These are phyloP conservation scores for Acanthurus tractus DNA, from an alignment of 2,797 vertebrate genomes.

Conservation along the genomic window DNA sequence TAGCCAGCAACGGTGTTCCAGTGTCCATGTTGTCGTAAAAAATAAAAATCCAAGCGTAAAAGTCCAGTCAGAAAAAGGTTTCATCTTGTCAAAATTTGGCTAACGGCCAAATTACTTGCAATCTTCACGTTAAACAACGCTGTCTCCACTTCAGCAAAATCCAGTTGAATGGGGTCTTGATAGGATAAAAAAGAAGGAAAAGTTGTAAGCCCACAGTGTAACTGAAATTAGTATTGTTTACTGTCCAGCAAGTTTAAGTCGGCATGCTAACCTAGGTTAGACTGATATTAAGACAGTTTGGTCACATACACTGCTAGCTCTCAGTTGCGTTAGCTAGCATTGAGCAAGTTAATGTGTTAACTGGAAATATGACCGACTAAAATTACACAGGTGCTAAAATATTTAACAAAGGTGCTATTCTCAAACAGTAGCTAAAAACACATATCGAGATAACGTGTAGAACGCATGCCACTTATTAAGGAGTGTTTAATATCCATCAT, in stretches of 20 bases:
- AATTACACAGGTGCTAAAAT: not conserved
- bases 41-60: conserved; percentile 59
- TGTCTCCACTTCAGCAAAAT: conserved; percentile 91
- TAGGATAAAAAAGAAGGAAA: conserved; percentile 92
- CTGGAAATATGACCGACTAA: conserved; percentile 2
- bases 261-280: conserved; percentile 32
- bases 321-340: conserved; percentile 45
- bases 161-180: conserved; percentile 93
- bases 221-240: conserved; percentile 62
- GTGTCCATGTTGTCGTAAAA: conserved; percentile 57
- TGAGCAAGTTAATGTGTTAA: not conserved
- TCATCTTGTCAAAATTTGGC: conserved; percentile 76
- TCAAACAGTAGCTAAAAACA: not conserved
- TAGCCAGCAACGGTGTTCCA: conserved; percentile 51
- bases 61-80: conserved; percentile 65
- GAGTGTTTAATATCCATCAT: not conserved
- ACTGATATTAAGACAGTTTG: conserved; percentile 13
- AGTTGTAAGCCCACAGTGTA: conserved; percentile 89
- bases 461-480: not conserved
- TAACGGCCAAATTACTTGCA: conserved; percentile 82
- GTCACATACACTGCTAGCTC: conserved; percentile 47
- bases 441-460: not conserved
- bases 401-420: conserved; percentile 2
- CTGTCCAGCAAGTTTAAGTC: conserved; percentile 49
- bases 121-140: conserved; percentile 94